Base-by-base conservation (phyloP, 2,888 invertebrate species). In the Agonopterix arenella region DNA sequence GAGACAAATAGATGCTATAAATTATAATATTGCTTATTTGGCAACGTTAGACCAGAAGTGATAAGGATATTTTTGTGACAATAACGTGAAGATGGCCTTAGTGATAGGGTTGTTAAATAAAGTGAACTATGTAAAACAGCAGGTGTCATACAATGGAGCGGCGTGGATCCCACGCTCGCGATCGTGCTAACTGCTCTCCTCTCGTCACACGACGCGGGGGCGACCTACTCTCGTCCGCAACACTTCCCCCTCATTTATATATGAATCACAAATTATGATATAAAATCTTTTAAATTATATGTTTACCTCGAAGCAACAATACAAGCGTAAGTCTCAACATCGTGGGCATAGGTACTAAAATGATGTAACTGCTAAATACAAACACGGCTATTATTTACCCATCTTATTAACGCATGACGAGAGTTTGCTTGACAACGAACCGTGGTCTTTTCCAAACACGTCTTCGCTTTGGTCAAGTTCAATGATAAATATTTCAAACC, bases 401-500 rank as follows among this genome's bases (percentile, higher is more conserved):
- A 73, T 72, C 76, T 77, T 68, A 80, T 84, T 83, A 79, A 66
- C 79, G 69, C 64, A 59, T 54, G 52, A 60, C 64, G 62, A 38
- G 13, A 44, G 16, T 43, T 47, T 64, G 64, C 70, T 66, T 58
- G 60, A 66, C 62, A 69, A 62, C 65, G 58, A 60, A 66, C 61
- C 64, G 65, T 72, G 72, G 59, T 66, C 72, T 73, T 73, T 76
- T 28, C 5, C 28, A 28, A 28, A 28, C 4, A 28, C 28, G 28
- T 28, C 28, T 7, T 28, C 28, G 28, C 28, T 28, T 71, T 80
- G 82, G 84, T 83, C 84, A 85, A 85, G 84, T 85, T 85, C 81
- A 85, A 79, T 81, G 68, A 28, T 28, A 28, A 28, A 28, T 28
- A 28, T 28, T 28, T 28, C 7, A 28, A 28, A 28, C 28, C 28